These are phyloP conservation scores for Drosophila incognita DNA, from an alignment of 2,888 invertebrate species.

Conservation along the genomic window DNA sequence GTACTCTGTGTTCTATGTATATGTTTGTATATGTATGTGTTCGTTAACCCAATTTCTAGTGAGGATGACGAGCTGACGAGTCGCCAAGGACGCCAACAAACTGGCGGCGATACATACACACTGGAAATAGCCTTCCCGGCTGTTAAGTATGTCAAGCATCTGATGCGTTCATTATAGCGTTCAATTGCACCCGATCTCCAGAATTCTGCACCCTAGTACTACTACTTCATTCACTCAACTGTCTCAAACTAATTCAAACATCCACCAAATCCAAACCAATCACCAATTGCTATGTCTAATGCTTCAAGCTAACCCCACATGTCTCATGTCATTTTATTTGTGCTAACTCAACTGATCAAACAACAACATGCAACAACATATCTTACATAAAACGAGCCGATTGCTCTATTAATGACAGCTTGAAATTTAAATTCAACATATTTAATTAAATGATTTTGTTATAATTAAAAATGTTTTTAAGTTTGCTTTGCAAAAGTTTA, in stretches of 20 bases:
- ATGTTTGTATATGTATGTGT: conserved; percentile 51
- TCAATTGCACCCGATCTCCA: conserved; percentile 54
- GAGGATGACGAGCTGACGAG: conserved; percentile 78
- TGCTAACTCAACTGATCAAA: conserved; percentile 51
- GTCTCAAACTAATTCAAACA: conserved; percentile 61
- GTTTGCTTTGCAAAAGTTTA: neutral
- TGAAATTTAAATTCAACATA: neutral
- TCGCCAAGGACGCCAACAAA: conserved; percentile 93
- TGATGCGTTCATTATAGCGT: conserved; percentile 38
- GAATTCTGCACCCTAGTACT: conserved; percentile 64
- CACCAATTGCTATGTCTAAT: conserved; percentile 29
- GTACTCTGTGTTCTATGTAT: conserved; percentile 65
- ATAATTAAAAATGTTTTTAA: neutral
- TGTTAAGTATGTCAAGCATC: conserved; percentile 90
- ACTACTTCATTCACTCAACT: conserved; percentile 38
- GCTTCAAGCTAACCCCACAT: conserved; percentile 62
- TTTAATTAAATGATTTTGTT: neutral
- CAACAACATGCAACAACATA: neutral
- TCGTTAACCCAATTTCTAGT: conserved; percentile 79
- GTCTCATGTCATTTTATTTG: conserved; percentile 28
- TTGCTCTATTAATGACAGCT: neutral
- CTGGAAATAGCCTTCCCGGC: conserved; percentile 96
- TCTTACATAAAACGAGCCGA: neutral
- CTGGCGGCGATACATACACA: conserved; percentile 92
- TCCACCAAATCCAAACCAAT: conserved; percentile 20